These are phyloP conservation scores for Gavialis gangeticus DNA, from an alignment of 2,113 vertebrate species.

Conservation along the genomic window DNA sequence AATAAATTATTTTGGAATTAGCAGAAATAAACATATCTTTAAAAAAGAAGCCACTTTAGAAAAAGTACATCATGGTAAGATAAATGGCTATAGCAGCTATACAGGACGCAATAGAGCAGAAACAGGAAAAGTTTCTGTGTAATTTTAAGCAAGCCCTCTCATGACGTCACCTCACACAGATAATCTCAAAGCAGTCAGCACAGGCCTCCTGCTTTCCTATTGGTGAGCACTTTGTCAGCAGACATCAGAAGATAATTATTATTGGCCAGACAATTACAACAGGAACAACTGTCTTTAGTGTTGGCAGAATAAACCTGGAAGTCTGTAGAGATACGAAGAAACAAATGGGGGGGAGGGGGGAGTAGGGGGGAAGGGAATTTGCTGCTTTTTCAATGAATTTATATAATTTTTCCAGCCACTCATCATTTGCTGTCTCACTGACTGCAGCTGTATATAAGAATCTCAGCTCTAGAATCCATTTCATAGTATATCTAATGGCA, in stretches of 20 bases:
- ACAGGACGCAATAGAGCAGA: neutral
- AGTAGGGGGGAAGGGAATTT: too few species aligned
- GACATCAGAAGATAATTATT: constrained; percentile 92
- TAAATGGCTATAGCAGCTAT: neutral
- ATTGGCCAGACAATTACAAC: constrained; percentile 88
- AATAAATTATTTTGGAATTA: neutral
- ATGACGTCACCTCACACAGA: constrained; percentile 79
- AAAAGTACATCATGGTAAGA: fast-evolving
- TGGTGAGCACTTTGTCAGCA: constrained; percentile 92
- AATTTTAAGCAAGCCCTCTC: constrained; percentile 74
- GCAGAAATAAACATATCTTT: neutral
- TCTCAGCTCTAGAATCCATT: neutral
- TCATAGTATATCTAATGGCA: neutral
- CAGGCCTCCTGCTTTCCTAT: constrained; percentile 84
- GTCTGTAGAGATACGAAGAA: constrained; percentile 45
- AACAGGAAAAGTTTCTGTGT: constrained; percentile 61
- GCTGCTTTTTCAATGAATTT: constrained; percentile 6
- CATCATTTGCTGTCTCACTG: neutral
- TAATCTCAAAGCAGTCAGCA: constrained; percentile 82
- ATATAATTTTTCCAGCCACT: neutral
- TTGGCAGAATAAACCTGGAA: constrained; percentile 60
- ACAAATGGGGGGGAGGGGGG: neutral
- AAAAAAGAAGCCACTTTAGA: neutral
- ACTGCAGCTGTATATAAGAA: neutral
- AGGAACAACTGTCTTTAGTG: constrained; percentile 71